A percentile compares a stretch with the other conserved stretches of the same genome.
Conservation (phyloP, 2,113 vertebrate species). For the Atrichornis clamosus region DNA sequence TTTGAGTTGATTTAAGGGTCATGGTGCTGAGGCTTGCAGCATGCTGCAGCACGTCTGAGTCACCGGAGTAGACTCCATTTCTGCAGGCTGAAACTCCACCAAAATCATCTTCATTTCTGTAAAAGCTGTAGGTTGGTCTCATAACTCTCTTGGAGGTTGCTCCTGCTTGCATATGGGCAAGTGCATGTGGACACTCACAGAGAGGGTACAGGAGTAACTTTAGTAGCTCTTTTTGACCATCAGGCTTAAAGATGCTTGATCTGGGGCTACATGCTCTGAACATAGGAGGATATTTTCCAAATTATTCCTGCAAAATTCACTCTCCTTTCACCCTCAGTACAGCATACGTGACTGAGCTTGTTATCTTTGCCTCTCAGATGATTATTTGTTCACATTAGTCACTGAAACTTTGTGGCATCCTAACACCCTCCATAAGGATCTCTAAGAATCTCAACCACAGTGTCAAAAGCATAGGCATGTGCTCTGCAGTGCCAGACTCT, state of each 20-base stretch:
- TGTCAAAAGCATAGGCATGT: constrained; percentile 1
- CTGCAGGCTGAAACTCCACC: background rate
- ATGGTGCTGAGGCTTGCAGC: rapidly evolving
- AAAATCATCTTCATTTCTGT: background rate
- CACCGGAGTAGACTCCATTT: background rate
- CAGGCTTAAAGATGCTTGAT: background rate
- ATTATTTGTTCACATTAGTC: constrained; percentile 7
- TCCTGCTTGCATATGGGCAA: background rate
- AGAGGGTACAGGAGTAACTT: background rate
- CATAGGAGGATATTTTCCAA: background rate
- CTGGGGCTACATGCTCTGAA: background rate
- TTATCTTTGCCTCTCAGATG: background rate
- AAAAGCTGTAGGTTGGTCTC: background rate
- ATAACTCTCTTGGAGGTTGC: background rate
- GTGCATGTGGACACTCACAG: background rate
- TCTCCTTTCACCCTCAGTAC: background rate
- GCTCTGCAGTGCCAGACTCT: background rate
- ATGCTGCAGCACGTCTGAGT: background rate
- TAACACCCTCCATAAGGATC: background rate
- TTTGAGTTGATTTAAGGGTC: background rate
- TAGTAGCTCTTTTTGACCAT: background rate
- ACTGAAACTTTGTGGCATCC: background rate
- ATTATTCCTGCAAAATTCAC: background rate
- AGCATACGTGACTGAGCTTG: background rate
- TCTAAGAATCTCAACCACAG: constrained; percentile 21